These are phyloP conservation scores for Gorsachius goisagi DNA, from an alignment of 2,113 vertebrate genomes.

Conservation along the genomic window DNA sequence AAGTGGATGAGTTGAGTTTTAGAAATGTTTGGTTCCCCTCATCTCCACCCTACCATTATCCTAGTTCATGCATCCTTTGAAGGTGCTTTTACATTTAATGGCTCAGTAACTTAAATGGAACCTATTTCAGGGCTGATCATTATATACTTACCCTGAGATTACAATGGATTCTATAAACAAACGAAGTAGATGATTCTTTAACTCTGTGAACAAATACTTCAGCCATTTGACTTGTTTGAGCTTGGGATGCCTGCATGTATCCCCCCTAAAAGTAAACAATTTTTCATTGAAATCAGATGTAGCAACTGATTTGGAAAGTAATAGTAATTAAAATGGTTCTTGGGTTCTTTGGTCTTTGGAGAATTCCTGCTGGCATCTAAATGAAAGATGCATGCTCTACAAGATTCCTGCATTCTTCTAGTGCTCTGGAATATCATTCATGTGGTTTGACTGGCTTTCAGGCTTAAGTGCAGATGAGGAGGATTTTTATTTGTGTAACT, in stretches of 20 bases:
- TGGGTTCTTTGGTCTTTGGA: neutral
- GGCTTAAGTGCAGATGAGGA: neutral
- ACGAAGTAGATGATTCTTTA: neutral
- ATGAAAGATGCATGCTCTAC: neutral
- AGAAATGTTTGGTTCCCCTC: neutral
- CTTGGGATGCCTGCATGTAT: conserved; percentile 31
- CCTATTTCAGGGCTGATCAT: neutral
- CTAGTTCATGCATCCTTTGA: neutral
- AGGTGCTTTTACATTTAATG: neutral
- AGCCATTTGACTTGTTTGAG: conserved; percentile 50
- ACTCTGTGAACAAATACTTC: conserved; percentile 30
- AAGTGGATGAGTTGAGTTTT: neutral
- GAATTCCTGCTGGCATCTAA: neutral
- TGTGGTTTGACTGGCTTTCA: neutral
- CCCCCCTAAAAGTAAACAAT: conserved; percentile 11
- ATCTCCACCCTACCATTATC: neutral
- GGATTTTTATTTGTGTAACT: conserved; percentile 29
- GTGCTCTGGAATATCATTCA: conserved; percentile 2
- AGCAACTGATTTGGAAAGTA: conserved; percentile 17
- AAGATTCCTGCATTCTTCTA: conserved; percentile 22
- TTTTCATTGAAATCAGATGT: conserved; percentile 62
- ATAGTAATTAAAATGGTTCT: conserved; percentile 13
- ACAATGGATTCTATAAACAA: neutral
- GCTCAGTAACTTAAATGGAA: neutral
- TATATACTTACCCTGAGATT: neutral